These are phyloP conservation scores for Panulirus ornatus DNA, from an alignment of 1,140 invertebrate species.

Conservation along the genomic window DNA sequence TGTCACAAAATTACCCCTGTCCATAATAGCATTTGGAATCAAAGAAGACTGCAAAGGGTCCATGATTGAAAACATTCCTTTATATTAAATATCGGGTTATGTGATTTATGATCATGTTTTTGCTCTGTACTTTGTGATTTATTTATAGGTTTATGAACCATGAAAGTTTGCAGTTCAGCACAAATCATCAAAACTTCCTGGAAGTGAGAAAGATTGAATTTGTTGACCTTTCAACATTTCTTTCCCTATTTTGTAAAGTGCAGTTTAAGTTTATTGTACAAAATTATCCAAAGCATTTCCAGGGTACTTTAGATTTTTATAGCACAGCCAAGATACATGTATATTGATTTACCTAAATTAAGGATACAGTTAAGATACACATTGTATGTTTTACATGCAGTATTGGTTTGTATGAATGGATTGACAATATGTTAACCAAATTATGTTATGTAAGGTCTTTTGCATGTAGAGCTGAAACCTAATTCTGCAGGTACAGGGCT, in stretches of 20 bases:
- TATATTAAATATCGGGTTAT: not conserved
- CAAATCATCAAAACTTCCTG: not conserved
- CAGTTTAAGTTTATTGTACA: not conserved
- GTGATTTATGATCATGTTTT: not conserved
- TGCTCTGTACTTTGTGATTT: not conserved
- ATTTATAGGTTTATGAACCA: not conserved
- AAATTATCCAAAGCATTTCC: not conserved
- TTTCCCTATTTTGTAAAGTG: not conserved
- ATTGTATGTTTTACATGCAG: not conserved
- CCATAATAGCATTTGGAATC: conserved; percentile 1
- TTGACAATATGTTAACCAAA: not conserved
- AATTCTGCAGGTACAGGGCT: not conserved
- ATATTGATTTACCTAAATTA: not conserved
- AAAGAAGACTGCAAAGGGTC: conserved; percentile 11
- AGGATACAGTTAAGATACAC: not conserved
- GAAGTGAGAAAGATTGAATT: not conserved
- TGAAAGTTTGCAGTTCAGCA: not conserved
- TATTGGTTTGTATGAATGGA: not conserved
- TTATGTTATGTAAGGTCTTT: not conserved
- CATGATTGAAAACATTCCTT: conserved; percentile 6
- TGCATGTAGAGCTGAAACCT: not conserved
- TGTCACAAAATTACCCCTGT: not conserved
- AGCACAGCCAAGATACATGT: not conserved
- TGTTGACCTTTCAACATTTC: not conserved
- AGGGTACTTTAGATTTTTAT: not conserved